phyloP scores from a whole-genome alignment of 2,797 vertebrate species.

The Megalops cyprinoides region DNA sequence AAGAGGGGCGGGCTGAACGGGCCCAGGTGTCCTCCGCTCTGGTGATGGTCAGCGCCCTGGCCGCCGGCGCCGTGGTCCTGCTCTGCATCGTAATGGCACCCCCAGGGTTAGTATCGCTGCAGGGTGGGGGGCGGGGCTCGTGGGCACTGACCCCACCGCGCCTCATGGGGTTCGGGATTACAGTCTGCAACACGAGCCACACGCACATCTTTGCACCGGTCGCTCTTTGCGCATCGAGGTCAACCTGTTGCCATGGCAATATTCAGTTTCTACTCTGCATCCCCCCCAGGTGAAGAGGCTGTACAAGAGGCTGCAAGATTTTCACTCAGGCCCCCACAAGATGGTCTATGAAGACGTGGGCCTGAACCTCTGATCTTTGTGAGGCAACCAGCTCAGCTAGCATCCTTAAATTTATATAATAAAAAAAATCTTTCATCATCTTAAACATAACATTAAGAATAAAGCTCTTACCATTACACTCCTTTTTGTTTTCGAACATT shows the following conservation, averaged over 20 bases:
- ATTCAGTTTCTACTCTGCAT: neutral
- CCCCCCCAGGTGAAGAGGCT: neutral
- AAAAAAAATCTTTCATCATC: no score
- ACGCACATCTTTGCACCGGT: no score
- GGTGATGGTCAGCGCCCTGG: neutral
- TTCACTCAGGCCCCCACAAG: neutral
- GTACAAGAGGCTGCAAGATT: neutral
- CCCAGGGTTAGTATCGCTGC: slow-evolving; percentile 11
- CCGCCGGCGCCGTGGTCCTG: slow-evolving; percentile 7
- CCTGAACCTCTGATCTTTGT: no score
- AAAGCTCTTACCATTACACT: no score
- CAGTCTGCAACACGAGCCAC: no score
- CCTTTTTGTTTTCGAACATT: no score
- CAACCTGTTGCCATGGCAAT: neutral
- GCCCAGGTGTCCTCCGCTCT: neutral
- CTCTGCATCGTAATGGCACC: neutral
- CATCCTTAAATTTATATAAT: no score
- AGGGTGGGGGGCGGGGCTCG: neutral
- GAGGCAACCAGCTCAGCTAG: no score
- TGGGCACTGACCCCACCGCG: no score
- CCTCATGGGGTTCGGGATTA: no score
- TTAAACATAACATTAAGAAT: no score
- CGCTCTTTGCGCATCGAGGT: neutral
- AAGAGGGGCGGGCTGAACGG: neutral
- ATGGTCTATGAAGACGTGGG: neutral